These are phyloP conservation scores for Gymnocypris eckloni DNA, from an alignment of 2,797 vertebrate genomes.

Conservation along the genomic window DNA sequence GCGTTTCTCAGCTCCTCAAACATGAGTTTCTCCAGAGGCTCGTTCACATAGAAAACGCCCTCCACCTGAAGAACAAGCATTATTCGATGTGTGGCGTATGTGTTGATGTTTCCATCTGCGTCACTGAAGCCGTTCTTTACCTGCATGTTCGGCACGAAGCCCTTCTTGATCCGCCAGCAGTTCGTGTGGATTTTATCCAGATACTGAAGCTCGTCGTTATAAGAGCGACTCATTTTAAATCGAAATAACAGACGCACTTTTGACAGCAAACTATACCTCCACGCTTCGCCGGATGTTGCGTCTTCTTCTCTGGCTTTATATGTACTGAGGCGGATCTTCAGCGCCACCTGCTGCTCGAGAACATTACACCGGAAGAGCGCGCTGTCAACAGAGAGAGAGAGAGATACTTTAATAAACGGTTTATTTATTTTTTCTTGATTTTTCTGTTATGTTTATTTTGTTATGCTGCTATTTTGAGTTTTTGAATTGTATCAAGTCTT, in stretches of 20 bases:
- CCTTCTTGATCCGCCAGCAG: conserved; percentile 95
- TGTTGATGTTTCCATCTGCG: no score
- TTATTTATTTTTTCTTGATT: no score
- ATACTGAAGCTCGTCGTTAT: conserved; percentile 94
- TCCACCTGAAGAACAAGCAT: conserved; percentile 82
- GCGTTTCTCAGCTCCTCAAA: conserved; percentile 96
- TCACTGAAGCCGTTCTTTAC: conserved; percentile 66
- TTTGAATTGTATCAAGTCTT: no score
- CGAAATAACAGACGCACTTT: neutral
- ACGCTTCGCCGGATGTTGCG: neutral
- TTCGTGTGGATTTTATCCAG: conserved; percentile 89
- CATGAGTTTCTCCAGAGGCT: conserved; percentile 94
- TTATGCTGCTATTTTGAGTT: no score
- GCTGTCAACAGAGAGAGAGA: no score
- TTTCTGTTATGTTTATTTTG: no score
- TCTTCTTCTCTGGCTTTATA: conserved; percentile 30
- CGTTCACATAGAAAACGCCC: conserved; percentile 96
- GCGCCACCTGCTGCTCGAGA: conserved; percentile 28
- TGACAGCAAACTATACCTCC: neutral
- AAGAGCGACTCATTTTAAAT: conserved; percentile 87
- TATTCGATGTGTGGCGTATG: neutral
- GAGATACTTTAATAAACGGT: no score
- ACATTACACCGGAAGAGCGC: no score
- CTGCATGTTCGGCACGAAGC: conserved; percentile 98
- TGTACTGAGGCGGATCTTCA: neutral